These are phyloP conservation scores for Lycopodina hypogea DNA, from an alignment of 37 sponge, comb jelly and placozoan species.

Conservation along the genomic window DNA sequence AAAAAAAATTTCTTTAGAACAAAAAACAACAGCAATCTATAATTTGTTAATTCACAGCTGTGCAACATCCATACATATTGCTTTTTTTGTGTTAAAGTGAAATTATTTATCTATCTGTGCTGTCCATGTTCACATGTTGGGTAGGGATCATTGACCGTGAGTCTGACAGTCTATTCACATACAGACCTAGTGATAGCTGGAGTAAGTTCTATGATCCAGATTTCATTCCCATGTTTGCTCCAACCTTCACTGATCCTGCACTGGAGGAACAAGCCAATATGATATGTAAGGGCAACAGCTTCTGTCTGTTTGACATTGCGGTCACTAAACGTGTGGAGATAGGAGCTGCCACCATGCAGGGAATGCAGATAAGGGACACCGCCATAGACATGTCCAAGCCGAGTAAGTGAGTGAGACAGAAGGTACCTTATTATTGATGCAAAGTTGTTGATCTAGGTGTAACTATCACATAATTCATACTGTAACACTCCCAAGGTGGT, in stretches of 20 bases:
- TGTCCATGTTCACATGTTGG: too few relatives aligned
- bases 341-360: constrained; percentile 38
- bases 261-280: constrained; percentile 44
- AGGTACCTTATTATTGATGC: not conserved
- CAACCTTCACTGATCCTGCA: constrained; percentile 36
- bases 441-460: too few relatives aligned
- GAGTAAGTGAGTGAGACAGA: constrained; percentile 11
- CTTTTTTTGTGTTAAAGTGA: too few relatives aligned
- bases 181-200: constrained; percentile 34
- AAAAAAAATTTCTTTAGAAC: too few relatives aligned
- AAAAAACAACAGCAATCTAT: too few relatives aligned
- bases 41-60: too few relatives aligned
- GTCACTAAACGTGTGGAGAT: constrained; percentile 50
- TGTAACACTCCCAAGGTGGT: too few relatives aligned
- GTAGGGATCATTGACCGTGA: constrained; percentile 53
- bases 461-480: too few relatives aligned
- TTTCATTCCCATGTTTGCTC: constrained; percentile 43
- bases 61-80: too few relatives aligned
- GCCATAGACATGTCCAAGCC: constrained; percentile 41
- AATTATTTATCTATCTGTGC: too few relatives aligned
- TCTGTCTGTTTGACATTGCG: constrained; percentile 69
- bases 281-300: constrained; percentile 34
- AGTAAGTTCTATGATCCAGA: constrained; percentile 39
- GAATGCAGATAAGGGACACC: constrained; percentile 19
- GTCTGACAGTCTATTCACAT: constrained; percentile 49